Evolutionary conservation across 2,888 invertebrate genomes (phyloP).

Genomic region (Octonoba sinensis): DNA sequence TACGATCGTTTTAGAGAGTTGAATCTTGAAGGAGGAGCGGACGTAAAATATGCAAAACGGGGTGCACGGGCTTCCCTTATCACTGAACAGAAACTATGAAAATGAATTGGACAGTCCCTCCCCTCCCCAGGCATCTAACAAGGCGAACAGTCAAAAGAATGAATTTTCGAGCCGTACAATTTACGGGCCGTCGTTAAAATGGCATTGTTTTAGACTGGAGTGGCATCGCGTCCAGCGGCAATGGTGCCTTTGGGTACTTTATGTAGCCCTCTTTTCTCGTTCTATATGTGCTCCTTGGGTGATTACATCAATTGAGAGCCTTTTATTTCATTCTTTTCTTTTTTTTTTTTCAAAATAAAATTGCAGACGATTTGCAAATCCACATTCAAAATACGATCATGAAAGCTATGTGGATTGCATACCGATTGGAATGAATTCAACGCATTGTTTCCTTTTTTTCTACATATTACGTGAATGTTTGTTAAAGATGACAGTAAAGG

Average conservation of each 20-base stretch:
- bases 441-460: too few species aligned
- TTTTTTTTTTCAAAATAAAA: too few species aligned
- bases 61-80: constrained; percentile 32
- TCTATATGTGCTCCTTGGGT: too few species aligned
- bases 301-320: too few species aligned
- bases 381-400: too few species aligned
- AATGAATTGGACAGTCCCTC: constrained; percentile 47
- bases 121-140: constrained; percentile 14
- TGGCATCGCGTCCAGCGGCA: constrained; percentile 7
- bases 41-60: constrained; percentile 55
- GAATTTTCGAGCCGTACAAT: constrained; percentile 47
- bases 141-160: constrained; percentile 35
- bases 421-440: too few species aligned
- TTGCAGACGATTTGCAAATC: too few species aligned
- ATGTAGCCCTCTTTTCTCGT: too few species aligned
- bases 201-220: constrained; percentile 30
- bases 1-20: constrained; percentile 60
- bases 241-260: neutral
- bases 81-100: constrained; percentile 40
- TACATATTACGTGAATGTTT: too few species aligned
- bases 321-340: too few species aligned
- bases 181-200: constrained; percentile 56
- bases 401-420: too few species aligned
- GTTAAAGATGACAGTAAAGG: too few species aligned
- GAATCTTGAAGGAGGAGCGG: constrained; percentile 37